Conservation (phyloP, 1,140 invertebrate genomes). For the Platorchestia sp. region DNA sequence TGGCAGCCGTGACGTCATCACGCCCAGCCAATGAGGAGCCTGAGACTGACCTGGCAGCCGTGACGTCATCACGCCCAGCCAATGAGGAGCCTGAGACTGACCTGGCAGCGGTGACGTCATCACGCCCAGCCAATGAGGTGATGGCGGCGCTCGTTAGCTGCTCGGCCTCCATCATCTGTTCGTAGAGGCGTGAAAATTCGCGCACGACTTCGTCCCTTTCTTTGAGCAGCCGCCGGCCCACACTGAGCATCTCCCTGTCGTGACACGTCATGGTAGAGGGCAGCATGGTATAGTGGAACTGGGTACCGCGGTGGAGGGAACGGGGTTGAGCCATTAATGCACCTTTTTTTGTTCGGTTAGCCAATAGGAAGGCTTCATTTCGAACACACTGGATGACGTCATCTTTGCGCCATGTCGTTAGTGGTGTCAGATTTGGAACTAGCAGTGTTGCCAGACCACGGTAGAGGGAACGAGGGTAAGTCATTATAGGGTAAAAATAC, state of each 20-base stretch:
- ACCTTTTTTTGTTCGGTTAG: no score
- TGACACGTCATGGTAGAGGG: not conserved
- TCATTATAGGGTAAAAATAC: no score
- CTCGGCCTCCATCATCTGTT: slow-evolving; percentile 67
- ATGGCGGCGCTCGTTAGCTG: not conserved
- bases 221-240: slow-evolving; percentile 68
- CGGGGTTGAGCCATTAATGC: no score
- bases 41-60: not conserved
- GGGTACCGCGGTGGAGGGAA: no score
- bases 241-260: slow-evolving; percentile 68
- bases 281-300: no score
- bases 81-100: not conserved
- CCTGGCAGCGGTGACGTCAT: slow-evolving; percentile 22
- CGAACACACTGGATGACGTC: no score
- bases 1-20: not conserved
- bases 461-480: no score
- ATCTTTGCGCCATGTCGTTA: no score
- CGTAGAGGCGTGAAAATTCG: slow-evolving; percentile 68
- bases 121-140: not conserved
- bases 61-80: no score
- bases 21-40: not conserved
- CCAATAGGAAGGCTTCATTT: no score
- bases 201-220: slow-evolving; percentile 69
- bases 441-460: no score
- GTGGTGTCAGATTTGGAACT: no score